Evolutionary conservation across 53 echinoderm and acorn worm genomes (phyloP).

Genomic region (Mesocentrotus franciscanus): DNA sequence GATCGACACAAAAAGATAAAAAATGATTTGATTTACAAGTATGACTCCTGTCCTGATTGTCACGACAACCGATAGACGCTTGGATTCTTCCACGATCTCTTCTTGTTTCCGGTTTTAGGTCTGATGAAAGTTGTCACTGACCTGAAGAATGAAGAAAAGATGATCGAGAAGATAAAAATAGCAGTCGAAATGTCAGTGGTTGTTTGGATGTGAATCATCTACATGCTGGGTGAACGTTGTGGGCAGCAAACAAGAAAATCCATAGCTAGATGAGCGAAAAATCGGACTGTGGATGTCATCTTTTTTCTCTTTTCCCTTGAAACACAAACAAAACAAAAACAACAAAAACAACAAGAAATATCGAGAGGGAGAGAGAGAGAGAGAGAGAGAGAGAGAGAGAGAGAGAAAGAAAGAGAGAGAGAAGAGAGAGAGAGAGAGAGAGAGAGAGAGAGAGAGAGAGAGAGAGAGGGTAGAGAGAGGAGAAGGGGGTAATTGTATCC

Average conservation of each 20-base stretch:
- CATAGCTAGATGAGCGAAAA: too few species aligned
- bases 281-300: too few species aligned
- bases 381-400: constrained; percentile 34
- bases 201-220: neutral
- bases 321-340: too few species aligned
- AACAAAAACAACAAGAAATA: neutral
- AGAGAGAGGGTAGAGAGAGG: neutral
- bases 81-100: neutral
- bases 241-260: too few species aligned
- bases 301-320: neutral
- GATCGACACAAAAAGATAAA: too few species aligned
- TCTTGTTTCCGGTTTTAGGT: neutral
- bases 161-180: too few species aligned
- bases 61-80: neutral
- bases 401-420: constrained; percentile 40
- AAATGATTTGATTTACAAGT: neutral
- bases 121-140: neutral
- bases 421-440: neutral
- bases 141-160: neutral
- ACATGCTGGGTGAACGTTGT: too few species aligned
- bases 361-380: neutral
- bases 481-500: too few species aligned
- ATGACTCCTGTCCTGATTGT: neutral
- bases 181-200: too few species aligned
- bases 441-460: constrained; percentile 39